Percentiles rank a stretch among this genome's conserved stretches.
phyloP scores from a whole-genome alignment of 2,113 vertebrate genomes.

The Coregonus clupeaformis region DNA sequence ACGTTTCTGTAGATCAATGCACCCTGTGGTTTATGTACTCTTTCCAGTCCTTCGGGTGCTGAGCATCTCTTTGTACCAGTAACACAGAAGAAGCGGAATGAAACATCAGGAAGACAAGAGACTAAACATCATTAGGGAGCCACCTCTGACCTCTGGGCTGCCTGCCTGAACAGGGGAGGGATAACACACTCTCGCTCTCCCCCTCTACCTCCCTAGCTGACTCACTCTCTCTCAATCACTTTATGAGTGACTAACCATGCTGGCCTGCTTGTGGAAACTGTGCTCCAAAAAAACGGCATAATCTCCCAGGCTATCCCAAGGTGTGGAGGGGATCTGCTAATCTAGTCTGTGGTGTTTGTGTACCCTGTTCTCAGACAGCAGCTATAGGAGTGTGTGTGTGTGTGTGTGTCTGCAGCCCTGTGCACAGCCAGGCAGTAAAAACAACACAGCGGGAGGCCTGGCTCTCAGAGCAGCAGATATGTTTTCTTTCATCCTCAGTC shows the following conservation, averaged over 20 bases:
- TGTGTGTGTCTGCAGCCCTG: not conserved
- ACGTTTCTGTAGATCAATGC: not conserved
- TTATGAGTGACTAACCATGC: not conserved
- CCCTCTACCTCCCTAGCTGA: not conserved
- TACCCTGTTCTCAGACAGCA: no score
- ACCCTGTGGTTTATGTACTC: not conserved
- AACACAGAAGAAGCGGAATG: constrained; percentile 2
- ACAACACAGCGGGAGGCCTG: constrained; percentile 29
- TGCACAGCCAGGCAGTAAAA: not conserved
- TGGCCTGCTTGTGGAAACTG: not conserved
- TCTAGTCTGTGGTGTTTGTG: no score
- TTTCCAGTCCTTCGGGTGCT: not conserved
- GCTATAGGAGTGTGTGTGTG: not conserved
- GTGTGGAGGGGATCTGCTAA: no score
- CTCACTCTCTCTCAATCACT: not conserved
- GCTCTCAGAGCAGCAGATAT: constrained; percentile 19
- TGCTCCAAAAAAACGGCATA: not conserved
- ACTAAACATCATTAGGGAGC: constrained; percentile 39
- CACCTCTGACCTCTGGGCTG: constrained; percentile 43
- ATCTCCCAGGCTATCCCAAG: not conserved
- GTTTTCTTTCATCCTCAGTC: constrained; percentile 4
- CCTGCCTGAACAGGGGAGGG: not conserved
- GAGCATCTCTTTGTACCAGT: not conserved
- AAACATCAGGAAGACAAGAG: constrained; percentile 24
- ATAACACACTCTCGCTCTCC: constrained; percentile 12